A percentile compares a stretch with the other conserved stretches of the same genome.
Evolutionary conservation across 2,797 vertebrate genomes (phyloP).

Genomic region (Prunella strophiata): DNA sequence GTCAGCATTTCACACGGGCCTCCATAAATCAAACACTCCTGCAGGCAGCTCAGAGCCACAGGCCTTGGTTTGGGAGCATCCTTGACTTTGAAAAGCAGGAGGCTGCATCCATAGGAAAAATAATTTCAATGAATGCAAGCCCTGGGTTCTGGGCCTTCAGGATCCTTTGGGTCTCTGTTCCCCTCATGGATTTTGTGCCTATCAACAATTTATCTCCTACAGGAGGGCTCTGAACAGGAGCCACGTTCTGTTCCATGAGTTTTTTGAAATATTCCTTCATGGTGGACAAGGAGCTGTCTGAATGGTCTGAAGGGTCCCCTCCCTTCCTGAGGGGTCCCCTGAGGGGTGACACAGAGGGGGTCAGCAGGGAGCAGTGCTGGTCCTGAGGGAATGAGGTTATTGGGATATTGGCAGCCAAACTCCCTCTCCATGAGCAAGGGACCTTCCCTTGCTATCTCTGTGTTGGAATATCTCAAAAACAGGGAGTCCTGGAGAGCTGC

Average conservation of each 20-base stretch:
- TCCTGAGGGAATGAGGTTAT: background rate
- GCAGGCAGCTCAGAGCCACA: background rate
- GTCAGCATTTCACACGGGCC: background rate
- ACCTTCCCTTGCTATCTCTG: fast-evolving
- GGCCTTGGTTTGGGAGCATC: background rate
- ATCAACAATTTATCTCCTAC: background rate
- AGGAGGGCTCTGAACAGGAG: background rate
- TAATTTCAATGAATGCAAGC: no score
- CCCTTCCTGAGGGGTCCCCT: background rate
- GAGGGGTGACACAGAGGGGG: background rate
- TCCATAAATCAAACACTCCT: slow-evolving; percentile 2
- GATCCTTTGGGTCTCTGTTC: background rate
- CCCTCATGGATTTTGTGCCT: background rate
- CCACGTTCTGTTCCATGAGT: background rate
- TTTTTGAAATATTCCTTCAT: background rate
- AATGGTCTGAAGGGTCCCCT: background rate
- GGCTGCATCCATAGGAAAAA: background rate
- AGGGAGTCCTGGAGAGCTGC: background rate
- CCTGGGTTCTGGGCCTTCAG: background rate
- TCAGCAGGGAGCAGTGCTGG: background rate
- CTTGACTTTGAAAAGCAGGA: background rate
- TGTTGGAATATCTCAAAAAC: background rate
- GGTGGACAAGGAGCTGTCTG: background rate
- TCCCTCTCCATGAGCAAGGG: fast-evolving
- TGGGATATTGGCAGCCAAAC: background rate